Conservation (phyloP, 2,888 invertebrate genomes). For the Heliconius ismenius region DNA sequence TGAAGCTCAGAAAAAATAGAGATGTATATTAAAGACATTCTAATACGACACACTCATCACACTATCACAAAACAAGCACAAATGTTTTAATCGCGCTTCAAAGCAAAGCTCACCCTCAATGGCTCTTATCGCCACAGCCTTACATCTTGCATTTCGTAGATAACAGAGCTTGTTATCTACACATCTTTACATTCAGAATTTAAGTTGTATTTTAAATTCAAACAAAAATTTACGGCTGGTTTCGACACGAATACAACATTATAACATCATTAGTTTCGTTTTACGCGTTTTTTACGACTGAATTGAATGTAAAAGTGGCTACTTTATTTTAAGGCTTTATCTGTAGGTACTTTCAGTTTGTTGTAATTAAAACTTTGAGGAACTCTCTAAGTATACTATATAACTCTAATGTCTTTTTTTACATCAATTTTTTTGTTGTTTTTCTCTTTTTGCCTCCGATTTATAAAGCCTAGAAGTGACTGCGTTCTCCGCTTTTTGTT, state of each 20-base stretch:
- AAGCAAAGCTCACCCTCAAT: neutral
- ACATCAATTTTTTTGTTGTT: neutral
- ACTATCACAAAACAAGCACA: slow-evolving; percentile 3
- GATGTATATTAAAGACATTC: neutral
- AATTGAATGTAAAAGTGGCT: slow-evolving; percentile 39
- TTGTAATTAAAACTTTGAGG: slow-evolving; percentile 3
- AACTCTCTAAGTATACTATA: neutral
- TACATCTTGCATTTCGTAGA: slow-evolving; percentile 19
- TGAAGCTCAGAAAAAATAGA: neutral
- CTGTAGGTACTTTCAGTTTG: slow-evolving; percentile 1
- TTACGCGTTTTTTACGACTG: slow-evolving; percentile 46
- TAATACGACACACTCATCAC: neutral
- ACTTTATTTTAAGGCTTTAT: slow-evolving; percentile 36
- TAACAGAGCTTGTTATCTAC: slow-evolving; percentile 12
- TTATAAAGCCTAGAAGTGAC: neutral
- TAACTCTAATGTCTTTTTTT: neutral
- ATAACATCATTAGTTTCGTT: slow-evolving; percentile 47
- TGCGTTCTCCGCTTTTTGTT: neutral
- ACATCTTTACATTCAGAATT: slow-evolving; percentile 17
- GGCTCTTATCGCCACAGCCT: neutral
- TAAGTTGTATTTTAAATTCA: slow-evolving; percentile 25
- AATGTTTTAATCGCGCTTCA: neutral
- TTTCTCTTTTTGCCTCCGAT: neutral
- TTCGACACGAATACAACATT: slow-evolving; percentile 39
- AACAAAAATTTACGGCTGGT: slow-evolving; percentile 31